Percentiles rank a stretch among this genome's conserved stretches.
Evolutionary conservation across 2,888 invertebrate species (phyloP).

Genomic region (Nomada ferruginata): DNA sequence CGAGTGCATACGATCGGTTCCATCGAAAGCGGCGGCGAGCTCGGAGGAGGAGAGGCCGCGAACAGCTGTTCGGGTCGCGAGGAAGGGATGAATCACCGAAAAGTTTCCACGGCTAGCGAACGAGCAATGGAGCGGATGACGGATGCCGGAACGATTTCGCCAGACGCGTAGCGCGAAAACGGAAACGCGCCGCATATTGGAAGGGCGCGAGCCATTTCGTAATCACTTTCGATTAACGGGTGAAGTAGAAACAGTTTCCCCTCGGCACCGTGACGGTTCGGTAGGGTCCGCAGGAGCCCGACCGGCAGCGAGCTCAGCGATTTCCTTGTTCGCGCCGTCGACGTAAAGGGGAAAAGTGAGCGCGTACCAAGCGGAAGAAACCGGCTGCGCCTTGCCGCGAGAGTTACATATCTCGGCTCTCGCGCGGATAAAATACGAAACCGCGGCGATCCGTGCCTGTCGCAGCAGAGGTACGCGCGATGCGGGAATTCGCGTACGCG

Average conservation of each 20-base stretch:
- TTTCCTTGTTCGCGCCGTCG: neutral
- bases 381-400: no score
- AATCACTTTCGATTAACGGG: slow-evolving; percentile 66
- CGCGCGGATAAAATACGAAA: neutral
- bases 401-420: no score
- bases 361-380: neutral
- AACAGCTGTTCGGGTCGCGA: slow-evolving; percentile 69
- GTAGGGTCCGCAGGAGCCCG: no score
- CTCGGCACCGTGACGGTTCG: neutral
- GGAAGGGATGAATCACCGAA: slow-evolving; percentile 75
- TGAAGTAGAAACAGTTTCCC: slow-evolving; percentile 6
- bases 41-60: slow-evolving; percentile 13
- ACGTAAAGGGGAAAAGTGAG: neutral
- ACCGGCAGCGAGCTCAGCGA: neutral
- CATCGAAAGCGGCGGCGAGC: neutral
- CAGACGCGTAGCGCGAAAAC: no score
- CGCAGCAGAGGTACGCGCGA: neutral
- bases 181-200: slow-evolving; percentile 51
- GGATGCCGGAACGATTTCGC: slow-evolving; percentile 1
- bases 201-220: slow-evolving; percentile 49
- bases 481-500: slow-evolving; percentile 20
- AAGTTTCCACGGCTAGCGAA: slow-evolving; percentile 70
- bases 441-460: neutral
- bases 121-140: neutral
- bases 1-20: neutral